Evolutionary conservation across 2,113 vertebrate species (phyloP).

Genomic region (Xyrauchen texanus): DNA sequence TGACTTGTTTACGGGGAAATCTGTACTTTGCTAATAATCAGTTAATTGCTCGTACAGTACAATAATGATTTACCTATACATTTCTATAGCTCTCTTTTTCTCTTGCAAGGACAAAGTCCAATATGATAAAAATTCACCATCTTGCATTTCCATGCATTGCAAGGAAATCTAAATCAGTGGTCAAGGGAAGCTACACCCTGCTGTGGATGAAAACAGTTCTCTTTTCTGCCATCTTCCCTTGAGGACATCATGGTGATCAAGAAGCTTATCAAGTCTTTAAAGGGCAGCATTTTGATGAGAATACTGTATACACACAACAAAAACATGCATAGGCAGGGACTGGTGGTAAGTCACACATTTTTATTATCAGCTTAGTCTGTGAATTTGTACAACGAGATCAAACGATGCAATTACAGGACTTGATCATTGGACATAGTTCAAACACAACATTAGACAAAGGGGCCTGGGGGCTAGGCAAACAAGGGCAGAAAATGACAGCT

Average conservation of each 20-base stretch:
- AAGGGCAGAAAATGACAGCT: background rate
- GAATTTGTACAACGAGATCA: conserved; percentile 55
- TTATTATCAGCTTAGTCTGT: conserved; percentile 50
- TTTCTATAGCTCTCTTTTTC: no score
- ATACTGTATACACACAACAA: background rate
- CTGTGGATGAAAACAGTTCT: background rate
- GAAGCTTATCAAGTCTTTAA: background rate
- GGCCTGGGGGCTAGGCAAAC: background rate
- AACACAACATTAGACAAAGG: conserved; percentile 13
- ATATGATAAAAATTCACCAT: no score
- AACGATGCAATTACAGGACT: conserved; percentile 49
- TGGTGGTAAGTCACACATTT: conserved; percentile 44
- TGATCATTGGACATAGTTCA: background rate
- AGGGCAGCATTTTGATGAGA: background rate
- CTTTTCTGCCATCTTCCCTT: background rate
- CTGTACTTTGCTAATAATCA: no score
- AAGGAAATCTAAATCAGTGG: no score
- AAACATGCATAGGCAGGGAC: background rate
- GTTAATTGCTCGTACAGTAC: no score
- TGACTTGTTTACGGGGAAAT: no score
- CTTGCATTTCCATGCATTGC: no score
- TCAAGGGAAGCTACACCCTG: background rate
- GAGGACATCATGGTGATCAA: background rate
- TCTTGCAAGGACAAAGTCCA: no score
- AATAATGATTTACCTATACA: no score